Conservation (phyloP, 2,888 invertebrate species). For the Nebria brevicollis region DNA sequence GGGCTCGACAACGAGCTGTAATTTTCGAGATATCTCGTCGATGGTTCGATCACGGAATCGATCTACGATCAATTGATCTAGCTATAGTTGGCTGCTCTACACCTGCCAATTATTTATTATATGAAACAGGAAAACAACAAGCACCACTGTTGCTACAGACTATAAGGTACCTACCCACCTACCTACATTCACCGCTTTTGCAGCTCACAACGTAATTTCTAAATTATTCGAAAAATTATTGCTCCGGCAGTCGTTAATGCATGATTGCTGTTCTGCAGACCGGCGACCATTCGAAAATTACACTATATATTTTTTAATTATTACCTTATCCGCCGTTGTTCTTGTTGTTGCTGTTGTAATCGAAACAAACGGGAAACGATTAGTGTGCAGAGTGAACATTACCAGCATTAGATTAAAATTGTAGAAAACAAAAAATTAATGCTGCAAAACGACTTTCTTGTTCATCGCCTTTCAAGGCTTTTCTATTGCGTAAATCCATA, state of each 20-base stretch:
- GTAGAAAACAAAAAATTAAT: neutral
- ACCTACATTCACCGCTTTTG: conserved; percentile 24
- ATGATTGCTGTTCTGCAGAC: conserved; percentile 32
- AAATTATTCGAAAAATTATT: conserved; percentile 45
- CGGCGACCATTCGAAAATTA: conserved; percentile 8
- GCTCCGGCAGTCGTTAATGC: conserved; percentile 38
- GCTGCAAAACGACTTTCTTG: neutral
- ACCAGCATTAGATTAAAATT: neutral
- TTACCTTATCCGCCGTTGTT: conserved; percentile 25
- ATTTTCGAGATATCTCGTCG: conserved; percentile 60
- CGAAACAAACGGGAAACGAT: conserved; percentile 17
- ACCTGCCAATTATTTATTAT: conserved; percentile 47
- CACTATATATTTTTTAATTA: conserved; percentile 33
- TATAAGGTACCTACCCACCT: neutral
- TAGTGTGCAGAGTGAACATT: neutral
- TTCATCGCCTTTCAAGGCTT: neutral
- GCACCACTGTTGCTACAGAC: neutral
- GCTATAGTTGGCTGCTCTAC: conserved; percentile 16
- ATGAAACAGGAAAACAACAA: conserved; percentile 38
- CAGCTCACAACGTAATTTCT: conserved; percentile 24
- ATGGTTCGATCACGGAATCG: conserved; percentile 58
- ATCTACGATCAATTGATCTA: conserved; percentile 46
- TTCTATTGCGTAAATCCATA: neutral
- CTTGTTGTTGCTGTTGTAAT: conserved; percentile 28
- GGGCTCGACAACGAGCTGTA: conserved; percentile 51